Conservation (phyloP, 2,888 invertebrate species). For the Anaspis maculata region DNA sequence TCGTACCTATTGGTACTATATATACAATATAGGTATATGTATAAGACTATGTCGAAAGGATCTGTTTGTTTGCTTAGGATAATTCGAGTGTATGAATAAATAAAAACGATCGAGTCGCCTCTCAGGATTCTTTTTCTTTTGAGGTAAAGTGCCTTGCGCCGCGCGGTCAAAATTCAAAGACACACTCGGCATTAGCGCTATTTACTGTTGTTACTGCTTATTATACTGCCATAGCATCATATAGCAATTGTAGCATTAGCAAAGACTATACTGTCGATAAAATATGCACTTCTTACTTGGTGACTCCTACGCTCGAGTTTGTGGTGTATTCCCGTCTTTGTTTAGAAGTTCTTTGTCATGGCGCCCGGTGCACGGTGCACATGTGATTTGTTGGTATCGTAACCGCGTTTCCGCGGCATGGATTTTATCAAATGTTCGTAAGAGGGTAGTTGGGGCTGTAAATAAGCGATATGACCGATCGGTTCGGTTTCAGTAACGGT, state of each 20-base stretch:
- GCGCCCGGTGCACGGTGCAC: constrained; percentile 17
- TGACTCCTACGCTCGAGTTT: constrained; percentile 20
- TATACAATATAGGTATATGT: neutral
- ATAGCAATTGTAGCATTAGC: no score
- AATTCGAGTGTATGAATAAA: constrained; percentile 12
- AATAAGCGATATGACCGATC: constrained; percentile 19
- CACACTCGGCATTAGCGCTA: neutral
- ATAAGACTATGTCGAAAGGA: constrained; percentile 1
- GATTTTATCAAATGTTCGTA: constrained; percentile 15
- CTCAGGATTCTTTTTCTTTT: no score
- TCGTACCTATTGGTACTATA: neutral
- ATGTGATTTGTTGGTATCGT: constrained; percentile 17
- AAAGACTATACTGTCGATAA: no score
- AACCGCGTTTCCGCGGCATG: constrained; percentile 12
- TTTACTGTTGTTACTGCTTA: no score
- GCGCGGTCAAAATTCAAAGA: neutral
- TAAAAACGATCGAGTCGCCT: constrained; percentile 10
- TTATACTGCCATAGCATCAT: no score
- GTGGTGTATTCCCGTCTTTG: constrained; percentile 17
- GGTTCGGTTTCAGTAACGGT: constrained; percentile 13
- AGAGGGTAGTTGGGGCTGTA: constrained; percentile 18
- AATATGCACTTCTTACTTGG: constrained; percentile 33
- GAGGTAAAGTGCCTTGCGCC: no score
- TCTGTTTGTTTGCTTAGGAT: constrained; percentile 13
- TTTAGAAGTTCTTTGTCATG: constrained; percentile 19